Base-by-base conservation (phyloP, 2,888 invertebrate genomes). In the Pollenia labialis region DNA sequence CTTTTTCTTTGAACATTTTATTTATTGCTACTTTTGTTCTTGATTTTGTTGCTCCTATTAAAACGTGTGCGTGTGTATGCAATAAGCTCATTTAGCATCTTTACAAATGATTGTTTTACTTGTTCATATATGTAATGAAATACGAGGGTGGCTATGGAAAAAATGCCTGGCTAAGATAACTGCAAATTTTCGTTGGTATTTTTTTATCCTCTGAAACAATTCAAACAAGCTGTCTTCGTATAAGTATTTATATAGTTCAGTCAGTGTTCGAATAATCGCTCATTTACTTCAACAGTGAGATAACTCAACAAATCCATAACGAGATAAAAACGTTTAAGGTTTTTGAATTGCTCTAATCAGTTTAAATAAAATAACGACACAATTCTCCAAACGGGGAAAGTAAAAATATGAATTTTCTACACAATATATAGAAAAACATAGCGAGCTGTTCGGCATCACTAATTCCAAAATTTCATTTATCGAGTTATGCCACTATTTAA, bases 11-110 rank as follows among this genome's bases (percentile, higher is more conserved):
- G 9, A 60, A 58, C 4, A 56, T 12, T 75, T 40, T 52, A 46
- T 64, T 54, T 76, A 54, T 52, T 23, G 60, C 60, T 52, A 42
- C 40, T 76, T 76, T 82, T 71, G 46, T 69, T 69, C 40, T 42
- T 32, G 40, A 9, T 54, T 14, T 50, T 62, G 14, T 64, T 64
- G 46, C 16, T 46, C 56, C 14, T 48, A 23, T 66, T 56, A 50
- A 44, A 62, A 10, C 44, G 11, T 32, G 32, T 32, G 32, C 32
- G 32, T 32, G 50, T 68, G 10, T 68, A 0, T 60, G 56, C 32
- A 32, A 32, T 6, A 44, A 32, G 60, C 18, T 60, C 18, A 18
- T 16, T 40, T 44, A 80, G 48, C 44, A 71, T 42, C 12, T 40
- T 42, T 79, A 2, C 42, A 60, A 1, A 14, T 69, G n/a, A 11